Conservation (phyloP, 2,888 invertebrate genomes). For the Adela reaumurella region DNA sequence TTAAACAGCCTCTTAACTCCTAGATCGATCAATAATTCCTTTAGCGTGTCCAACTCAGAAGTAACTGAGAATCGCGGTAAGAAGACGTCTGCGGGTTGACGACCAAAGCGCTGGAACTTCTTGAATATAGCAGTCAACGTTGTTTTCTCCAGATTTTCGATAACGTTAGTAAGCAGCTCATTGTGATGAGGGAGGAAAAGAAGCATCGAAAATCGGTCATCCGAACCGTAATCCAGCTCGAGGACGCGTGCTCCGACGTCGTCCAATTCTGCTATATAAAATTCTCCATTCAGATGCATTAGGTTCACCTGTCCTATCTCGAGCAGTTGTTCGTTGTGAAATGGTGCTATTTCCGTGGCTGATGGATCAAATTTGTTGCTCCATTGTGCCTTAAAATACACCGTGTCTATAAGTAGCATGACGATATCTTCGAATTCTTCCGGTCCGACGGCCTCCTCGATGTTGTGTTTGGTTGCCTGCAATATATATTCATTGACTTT, state of each 20-base stretch:
- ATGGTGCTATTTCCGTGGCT: slow-evolving; percentile 25
- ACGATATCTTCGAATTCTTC: slow-evolving; percentile 23
- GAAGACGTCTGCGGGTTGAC: slow-evolving; percentile 46
- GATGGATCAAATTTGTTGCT: slow-evolving; percentile 21
- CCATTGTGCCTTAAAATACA: slow-evolving; percentile 40
- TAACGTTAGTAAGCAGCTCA: slow-evolving; percentile 32
- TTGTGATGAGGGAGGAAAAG: slow-evolving; percentile 55
- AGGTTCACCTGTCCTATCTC: slow-evolving; percentile 30
- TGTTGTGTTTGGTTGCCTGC: slow-evolving; percentile 25
- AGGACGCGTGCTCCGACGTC: slow-evolving; percentile 25
- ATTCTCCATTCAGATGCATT: slow-evolving; percentile 23
- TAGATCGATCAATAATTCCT: slow-evolving; percentile 37
- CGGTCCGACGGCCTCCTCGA: slow-evolving; percentile 29
- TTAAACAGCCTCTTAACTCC: slow-evolving; percentile 32
- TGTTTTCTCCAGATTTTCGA: slow-evolving; percentile 40
- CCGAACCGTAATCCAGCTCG: slow-evolving; percentile 33
- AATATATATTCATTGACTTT: slow-evolving; percentile 30
- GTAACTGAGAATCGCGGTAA: slow-evolving; percentile 58
- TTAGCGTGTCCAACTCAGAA: slow-evolving; percentile 44
- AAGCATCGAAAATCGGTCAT: slow-evolving; percentile 58
- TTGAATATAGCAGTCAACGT: slow-evolving; percentile 43
- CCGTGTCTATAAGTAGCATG: slow-evolving; percentile 29
- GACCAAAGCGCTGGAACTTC: slow-evolving; percentile 26
- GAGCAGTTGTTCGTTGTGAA: slow-evolving; percentile 20
- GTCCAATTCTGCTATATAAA: slow-evolving; percentile 18